Conservation (phyloP, 2,888 invertebrate genomes). For the Temnothorax rugatulus region DNA sequence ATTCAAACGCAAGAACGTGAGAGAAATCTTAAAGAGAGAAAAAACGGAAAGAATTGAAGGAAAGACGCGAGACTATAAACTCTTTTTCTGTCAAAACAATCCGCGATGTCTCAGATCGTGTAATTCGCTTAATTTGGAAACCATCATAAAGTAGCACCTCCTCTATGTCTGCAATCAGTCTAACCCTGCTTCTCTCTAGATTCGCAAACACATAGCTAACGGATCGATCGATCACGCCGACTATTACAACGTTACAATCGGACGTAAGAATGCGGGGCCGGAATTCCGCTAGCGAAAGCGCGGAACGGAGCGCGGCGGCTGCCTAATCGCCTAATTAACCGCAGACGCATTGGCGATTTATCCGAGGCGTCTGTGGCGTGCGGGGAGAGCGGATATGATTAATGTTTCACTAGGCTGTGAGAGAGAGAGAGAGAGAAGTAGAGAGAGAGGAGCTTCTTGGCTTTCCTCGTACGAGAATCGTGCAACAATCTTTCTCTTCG, state of each 20-base stretch:
- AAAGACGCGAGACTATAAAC: background rate
- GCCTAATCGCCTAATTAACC: conserved; percentile 56
- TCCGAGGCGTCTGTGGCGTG: conserved; percentile 7
- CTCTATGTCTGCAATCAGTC: background rate
- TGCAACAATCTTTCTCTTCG: conserved; percentile 62
- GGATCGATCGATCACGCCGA: conserved; percentile 28
- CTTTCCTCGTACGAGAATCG: conserved; percentile 33
- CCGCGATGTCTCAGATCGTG: background rate
- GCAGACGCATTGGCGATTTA: conserved; percentile 46
- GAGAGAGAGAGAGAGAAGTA: too few species aligned
- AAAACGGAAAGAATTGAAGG: background rate
- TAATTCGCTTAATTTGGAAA: conserved; percentile 6
- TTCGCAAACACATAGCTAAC: background rate
- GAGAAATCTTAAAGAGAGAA: background rate
- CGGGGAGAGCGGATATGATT: conserved; percentile 36
- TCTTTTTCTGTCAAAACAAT: background rate
- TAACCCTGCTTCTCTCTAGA: background rate
- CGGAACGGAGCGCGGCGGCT: background rate
- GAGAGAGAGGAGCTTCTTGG: background rate
- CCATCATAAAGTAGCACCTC: background rate
- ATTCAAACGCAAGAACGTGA: background rate
- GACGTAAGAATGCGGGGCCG: conserved; percentile 36
- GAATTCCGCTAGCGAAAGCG: conserved; percentile 31
- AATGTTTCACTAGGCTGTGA: conserved; percentile 30
- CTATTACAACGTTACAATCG: conserved; percentile 41